Base-by-base conservation (phyloP, 2,888 invertebrate species). In the Caenorhabditis plicata region DNA sequence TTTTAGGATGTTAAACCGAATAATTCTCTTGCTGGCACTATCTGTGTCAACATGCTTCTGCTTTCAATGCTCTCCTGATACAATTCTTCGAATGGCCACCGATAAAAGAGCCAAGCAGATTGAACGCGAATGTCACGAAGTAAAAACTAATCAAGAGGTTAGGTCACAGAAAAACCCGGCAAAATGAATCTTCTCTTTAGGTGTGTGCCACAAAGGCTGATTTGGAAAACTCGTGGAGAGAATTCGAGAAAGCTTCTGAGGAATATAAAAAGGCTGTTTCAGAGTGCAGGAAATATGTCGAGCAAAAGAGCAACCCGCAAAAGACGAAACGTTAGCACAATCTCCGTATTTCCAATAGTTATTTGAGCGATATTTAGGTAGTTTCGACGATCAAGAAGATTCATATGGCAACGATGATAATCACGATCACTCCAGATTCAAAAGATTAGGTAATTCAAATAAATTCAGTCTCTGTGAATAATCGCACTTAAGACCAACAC, bases 51-150 rank as follows among this genome's bases (percentile, higher is more conserved):
- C n/a, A n/a, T n/a, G n/a, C n/a, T n/a, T n/a, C n/a, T n/a, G n/a
- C n/a, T n/a, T n/a, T n/a, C n/a, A n/a, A n/a, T 71, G 71, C 29
- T 46, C 62, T 7, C 51, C 71, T 1, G 71, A 71, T 33, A 68
- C 68, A 3, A 71, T 71, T 19, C 60, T 71, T 19, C 58, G 71
- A 22, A 62, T 71, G 57, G 71, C 68, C 7, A 66, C 62, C 9
- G 62, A 71, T 45, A 67, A 68, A 39, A 36, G 71, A n/a, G 60
- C 43, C 23, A 68, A 68, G 49, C 66, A 71, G 31, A 13, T 71
- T 39, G 68, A 71, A 36, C 35, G 53, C 15, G 71, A 71, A 26
- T 71, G 71, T 38, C 61, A 64, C 19, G 52, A 64, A 44, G 46
- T 47, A 41, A 62, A 53, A 17, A 55, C 51, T 1, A 41, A 11